Evolutionary conservation across 2,888 invertebrate genomes (phyloP), one percentile per base, ranked within the genome.

Genomic region (Molanna angustata): DNA sequence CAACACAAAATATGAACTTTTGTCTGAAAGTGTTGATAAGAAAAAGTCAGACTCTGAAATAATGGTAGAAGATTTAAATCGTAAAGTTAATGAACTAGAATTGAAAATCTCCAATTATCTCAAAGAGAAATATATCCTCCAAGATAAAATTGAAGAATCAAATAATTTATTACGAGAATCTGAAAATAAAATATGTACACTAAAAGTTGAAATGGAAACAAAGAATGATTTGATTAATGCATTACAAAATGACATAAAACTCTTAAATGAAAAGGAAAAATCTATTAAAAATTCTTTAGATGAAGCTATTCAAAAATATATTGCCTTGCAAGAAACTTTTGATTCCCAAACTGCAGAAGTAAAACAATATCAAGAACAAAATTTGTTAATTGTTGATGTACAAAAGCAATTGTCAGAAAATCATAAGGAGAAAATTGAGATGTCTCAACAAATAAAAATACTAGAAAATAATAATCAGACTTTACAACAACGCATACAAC

Each of bases 381-480:
- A 21, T 20, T 4, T 41, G 3, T 7, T 11, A 4, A 4, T 27
- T 27, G 27, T 4, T 7, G 27, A 27, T 27, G 4, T 27, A 11
- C 4, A 21, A 17, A 3, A 3, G 7, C 20, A 49, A 42, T n/a
- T 49, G 20, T 6, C 9, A 4, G 22, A 17, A 22, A 14, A 19
- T 3, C 4, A 11, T 4, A 20, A 32, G 11, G 49, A 49, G 21
- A 49, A 49, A 20, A 21, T 18, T 13, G 11, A 20, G 4, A 20
- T 49, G 11, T 42, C 41, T 16, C 14, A 33, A 21, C 14, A 42
- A 21, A 33, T 33, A 1, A 42, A 49, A 16, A 11, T 19, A 6
- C 33, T 49, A 3, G 42, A 49, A 49, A 35, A 42, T 13, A 20
- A 33, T 21, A 6, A 20, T 13, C 45, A 46, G 14, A 46, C 35